A percentile compares a stretch with the other conserved stretches of the same genome.
These are phyloP conservation scores for Lordiphosa stackelbergi DNA, from an alignment of 1,140 invertebrate species.

Conservation along the genomic window DNA sequence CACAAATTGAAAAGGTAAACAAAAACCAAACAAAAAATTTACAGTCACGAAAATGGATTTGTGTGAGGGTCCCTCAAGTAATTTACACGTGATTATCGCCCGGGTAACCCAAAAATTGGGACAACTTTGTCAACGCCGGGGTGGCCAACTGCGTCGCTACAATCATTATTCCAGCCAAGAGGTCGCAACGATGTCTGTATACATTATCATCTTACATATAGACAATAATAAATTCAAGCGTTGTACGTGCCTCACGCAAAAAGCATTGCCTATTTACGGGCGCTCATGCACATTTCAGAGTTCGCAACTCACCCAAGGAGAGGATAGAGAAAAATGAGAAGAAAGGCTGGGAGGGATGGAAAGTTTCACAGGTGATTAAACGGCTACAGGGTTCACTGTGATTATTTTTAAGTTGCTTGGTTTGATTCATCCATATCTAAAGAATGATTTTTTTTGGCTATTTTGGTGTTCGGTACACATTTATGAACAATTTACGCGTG, in stretches of 20 bases:
- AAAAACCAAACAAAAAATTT: constrained; percentile 12
- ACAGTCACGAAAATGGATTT: constrained; percentile 19
- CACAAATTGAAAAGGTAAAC: constrained; percentile 35
- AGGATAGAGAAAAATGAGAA: background rate
- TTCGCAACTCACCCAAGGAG: background rate
- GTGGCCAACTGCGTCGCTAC: constrained; percentile 1
- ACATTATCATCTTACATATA: constrained; percentile 25
- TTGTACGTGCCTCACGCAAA: constrained; percentile 37
- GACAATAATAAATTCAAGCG: constrained; percentile 52
- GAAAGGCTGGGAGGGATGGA: background rate
- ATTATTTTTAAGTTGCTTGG: too few species aligned
- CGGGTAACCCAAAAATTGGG: constrained; percentile 25
- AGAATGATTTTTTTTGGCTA: too few species aligned
- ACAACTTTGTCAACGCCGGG: constrained; percentile 40
- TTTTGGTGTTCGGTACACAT: too few species aligned
- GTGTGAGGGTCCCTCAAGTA: constrained; percentile 24
- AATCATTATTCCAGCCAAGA: constrained; percentile 36
- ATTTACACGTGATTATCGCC: constrained; percentile 55
- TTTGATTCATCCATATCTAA: too few species aligned
- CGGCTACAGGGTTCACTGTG: background rate
- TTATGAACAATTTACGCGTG: too few species aligned
- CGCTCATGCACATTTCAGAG: constrained; percentile 37
- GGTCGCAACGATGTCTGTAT: constrained; percentile 10
- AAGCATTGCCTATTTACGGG: constrained; percentile 43
- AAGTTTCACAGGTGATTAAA: background rate